Conservation (phyloP, 2,797 vertebrate genomes). For the Rhabdophis nuchalis region DNA sequence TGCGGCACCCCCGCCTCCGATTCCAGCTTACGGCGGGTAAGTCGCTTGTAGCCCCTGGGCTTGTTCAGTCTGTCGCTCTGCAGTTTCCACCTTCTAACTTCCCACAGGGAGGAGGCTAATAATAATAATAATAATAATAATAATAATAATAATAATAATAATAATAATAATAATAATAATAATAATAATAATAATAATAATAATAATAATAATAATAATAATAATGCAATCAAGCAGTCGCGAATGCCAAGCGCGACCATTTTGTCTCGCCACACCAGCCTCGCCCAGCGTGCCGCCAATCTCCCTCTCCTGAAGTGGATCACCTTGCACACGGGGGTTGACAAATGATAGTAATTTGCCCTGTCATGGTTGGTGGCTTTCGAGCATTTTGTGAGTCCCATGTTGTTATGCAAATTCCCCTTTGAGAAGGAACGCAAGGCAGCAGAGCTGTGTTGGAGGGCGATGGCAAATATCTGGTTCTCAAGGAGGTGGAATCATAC, state of each 20-base stretch:
- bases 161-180: neutral
- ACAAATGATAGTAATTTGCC: conserved; percentile 80
- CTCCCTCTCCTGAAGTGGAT: conserved; percentile 61
- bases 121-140: neutral
- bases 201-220: too few species aligned
- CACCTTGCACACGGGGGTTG: conserved; percentile 70
- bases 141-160: neutral
- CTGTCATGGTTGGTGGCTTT: conserved; percentile 75
- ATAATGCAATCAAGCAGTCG: conserved; percentile 20
- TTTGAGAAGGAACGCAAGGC: conserved; percentile 63
- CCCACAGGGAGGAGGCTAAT: neutral
- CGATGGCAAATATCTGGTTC: conserved; percentile 74
- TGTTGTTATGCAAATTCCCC: conserved; percentile 77
- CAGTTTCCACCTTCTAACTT: neutral
- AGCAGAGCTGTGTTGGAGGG: conserved; percentile 64
- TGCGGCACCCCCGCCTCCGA: conserved; percentile 89
- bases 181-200: neutral
- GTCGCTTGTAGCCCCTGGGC: conserved; percentile 41
- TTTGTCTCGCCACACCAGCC: conserved; percentile 49
- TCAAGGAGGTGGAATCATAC: conserved; percentile 76
- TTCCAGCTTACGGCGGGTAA: conserved; percentile 95
- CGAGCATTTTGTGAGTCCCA: conserved; percentile 74
- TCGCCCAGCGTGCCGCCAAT: conserved; percentile 59
- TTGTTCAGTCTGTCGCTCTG: neutral
- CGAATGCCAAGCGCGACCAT: conserved; percentile 55